Evolutionary conservation across 2,113 vertebrate genomes (phyloP).

Genomic region (Antechinus stuartii): DNA sequence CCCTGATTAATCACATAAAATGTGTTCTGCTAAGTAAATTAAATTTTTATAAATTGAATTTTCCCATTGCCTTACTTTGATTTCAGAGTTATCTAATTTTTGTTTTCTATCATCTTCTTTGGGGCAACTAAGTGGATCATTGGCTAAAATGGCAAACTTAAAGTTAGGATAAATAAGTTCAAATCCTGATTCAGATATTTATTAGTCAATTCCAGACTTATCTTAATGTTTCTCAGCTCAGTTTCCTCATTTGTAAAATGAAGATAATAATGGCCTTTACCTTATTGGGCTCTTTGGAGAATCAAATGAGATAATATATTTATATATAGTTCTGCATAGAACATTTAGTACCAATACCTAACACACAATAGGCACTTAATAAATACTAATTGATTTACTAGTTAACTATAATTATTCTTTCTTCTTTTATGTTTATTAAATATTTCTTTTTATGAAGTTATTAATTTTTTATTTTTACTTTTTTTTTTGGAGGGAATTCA

Average conservation of each 20-base stretch:
- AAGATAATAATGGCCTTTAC: neutral
- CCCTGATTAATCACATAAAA: neutral
- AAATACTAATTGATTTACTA: neutral
- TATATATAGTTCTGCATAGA: neutral
- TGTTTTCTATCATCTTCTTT: neutral
- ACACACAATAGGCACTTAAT: neutral
- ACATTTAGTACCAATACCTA: neutral
- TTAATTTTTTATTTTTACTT: neutral
- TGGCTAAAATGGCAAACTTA: neutral
- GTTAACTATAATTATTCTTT: neutral
- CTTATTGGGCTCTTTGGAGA: neutral
- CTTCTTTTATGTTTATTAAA: neutral
- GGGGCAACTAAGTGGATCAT: neutral
- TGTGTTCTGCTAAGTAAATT: neutral
- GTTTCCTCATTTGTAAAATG: neutral
- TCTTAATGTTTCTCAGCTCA: neutral
- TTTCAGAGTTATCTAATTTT: neutral
- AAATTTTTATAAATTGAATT: neutral
- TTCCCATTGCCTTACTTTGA: neutral
- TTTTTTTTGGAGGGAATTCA: neutral
- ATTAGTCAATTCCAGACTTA: neutral
- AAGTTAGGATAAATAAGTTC: neutral
- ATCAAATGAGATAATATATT: neutral
- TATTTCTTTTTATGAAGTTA: constrained; percentile 32
- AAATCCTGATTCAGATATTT: neutral